These are phyloP conservation scores for Trididemnum miniatum DNA, from an alignment of 23 tunicate genomes.

Conservation along the genomic window DNA sequence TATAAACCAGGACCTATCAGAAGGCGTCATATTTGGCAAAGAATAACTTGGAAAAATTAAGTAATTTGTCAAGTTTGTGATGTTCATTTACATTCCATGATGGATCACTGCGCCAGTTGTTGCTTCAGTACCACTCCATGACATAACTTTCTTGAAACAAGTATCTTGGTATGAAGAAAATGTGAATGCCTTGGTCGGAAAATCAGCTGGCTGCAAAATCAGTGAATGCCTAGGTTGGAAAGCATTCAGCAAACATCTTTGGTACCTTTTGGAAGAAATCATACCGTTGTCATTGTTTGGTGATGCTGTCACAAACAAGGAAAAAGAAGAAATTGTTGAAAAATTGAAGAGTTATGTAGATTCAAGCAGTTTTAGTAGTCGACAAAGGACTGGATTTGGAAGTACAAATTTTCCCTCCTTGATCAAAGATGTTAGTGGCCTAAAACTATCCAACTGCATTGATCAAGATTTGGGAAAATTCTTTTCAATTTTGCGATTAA, in stretches of 20 bases:
- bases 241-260: constrained; percentile 7
- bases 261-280: constrained; percentile 5
- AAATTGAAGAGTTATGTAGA: background rate
- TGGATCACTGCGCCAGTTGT: constrained; percentile 15
- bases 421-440: background rate
- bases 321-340: background rate
- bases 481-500: background rate
- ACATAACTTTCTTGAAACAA: background rate
- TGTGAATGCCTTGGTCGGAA: background rate
- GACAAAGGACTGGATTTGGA: constrained; percentile 5
- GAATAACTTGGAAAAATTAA: background rate
- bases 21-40: constrained; percentile 2
- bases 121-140: background rate
- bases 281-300: background rate
- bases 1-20: background rate
- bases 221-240: background rate
- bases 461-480: constrained; percentile 4
- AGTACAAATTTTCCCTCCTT: background rate
- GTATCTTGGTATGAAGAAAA: background rate
- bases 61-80: constrained; percentile 5
- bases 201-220: background rate
- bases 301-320: background rate
- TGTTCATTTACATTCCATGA: constrained; percentile 8
- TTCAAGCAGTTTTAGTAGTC: background rate
- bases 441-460: background rate